Evolutionary conservation across 2,797 vertebrate genomes (phyloP), one percentile per base, ranked within the genome.

Genomic region (Numenius phaeopus): DNA sequence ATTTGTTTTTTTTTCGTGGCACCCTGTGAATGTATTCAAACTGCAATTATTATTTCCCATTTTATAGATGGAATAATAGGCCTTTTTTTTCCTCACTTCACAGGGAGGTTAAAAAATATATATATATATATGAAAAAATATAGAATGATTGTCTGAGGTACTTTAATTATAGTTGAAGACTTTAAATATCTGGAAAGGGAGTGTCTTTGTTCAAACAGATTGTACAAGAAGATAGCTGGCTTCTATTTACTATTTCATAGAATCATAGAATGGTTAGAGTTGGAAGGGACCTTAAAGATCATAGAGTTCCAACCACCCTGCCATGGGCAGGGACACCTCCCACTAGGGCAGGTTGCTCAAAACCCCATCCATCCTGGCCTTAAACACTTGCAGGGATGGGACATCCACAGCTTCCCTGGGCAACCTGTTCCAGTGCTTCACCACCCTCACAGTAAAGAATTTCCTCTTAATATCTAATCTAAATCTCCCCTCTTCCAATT

Each of bases 161-260:
- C 76, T 88, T 85, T 18, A 49, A 20, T 32, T 72, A 37, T 39
- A 81, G 54, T 61, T 91, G 58, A 96, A 78, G 32, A 34, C 39
- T 83, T 87, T 7, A 76, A 42, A 44, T 81, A 12, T 71, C 65
- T 94, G 69, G 47, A 81, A 85, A 91, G 47, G 65, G 65, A 88
- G 46, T 90, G 62, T 84, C 83, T 87, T 92, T 87, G 49, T 93
- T 94, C 44, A 95, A 94, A 81, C 58, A 83, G 59, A 64, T 95
- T 94, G 55, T 70, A 40, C 71, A 87, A 93, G 29, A 73, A 83
- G 57, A 6, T 95, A 46, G 54, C 88, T 89, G 59, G 15, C 55
- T 77, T 71, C 54, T 76, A 66, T 73, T 95, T 37, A 37, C 34
- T 37, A 37, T 37, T 37, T 37, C 34, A 37, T 37, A 37, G 34